phyloP scores from a whole-genome alignment of 2,888 invertebrate genomes.

The Caenorhabditis panamensis region DNA sequence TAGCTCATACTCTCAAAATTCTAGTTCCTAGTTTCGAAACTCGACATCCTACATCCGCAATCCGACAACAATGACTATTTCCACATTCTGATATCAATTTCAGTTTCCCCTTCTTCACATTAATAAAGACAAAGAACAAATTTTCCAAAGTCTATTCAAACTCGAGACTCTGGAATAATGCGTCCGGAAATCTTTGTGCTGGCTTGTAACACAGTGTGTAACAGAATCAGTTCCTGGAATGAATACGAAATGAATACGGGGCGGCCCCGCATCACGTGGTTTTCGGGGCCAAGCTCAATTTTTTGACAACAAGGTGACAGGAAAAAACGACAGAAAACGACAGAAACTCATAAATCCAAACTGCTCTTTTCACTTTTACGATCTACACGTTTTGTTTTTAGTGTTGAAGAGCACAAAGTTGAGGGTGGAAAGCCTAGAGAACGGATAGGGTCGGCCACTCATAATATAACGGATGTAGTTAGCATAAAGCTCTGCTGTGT shows the following conservation, averaged over 20 bases:
- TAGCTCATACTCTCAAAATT: too few species aligned
- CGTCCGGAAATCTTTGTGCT: slow-evolving; percentile 33
- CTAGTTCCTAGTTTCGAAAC: slow-evolving; percentile 11
- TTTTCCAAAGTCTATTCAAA: slow-evolving; percentile 34
- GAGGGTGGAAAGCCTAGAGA: neutral
- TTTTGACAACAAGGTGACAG: slow-evolving; percentile 26
- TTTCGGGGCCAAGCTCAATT: neutral
- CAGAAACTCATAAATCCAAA: neutral
- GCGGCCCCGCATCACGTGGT: slow-evolving; percentile 10
- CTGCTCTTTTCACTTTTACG: neutral
- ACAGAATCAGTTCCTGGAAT: slow-evolving; percentile 18
- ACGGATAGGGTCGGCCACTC: neutral
- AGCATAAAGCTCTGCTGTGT: neutral
- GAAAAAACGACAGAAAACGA: slow-evolving; percentile 10
- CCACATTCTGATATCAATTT: neutral
- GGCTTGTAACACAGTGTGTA: too few species aligned
- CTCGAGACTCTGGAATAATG: slow-evolving; percentile 26
- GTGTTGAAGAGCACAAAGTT: too few species aligned
- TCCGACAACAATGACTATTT: neutral
- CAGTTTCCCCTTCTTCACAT: neutral
- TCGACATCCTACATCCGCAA: too few species aligned
- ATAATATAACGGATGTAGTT: neutral
- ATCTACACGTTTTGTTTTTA: neutral
- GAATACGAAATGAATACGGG: slow-evolving; percentile 44
- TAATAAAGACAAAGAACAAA: slow-evolving; percentile 10